Conservation (phyloP, 2,888 invertebrate species). For the Anthophora plumipes region DNA sequence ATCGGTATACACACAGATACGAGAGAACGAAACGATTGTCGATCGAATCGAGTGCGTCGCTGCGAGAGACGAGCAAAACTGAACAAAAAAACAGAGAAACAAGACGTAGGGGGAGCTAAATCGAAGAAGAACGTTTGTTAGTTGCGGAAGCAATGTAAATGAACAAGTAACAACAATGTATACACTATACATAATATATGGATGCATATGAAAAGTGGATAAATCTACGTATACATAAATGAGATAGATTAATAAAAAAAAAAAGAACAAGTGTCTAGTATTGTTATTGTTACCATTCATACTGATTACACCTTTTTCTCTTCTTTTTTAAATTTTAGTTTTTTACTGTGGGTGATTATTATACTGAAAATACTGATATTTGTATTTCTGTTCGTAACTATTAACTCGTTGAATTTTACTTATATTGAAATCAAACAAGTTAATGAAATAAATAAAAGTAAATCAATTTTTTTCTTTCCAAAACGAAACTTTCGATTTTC, state of each 20-base stretch:
- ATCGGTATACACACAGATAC: neutral
- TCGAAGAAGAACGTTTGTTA: slow-evolving; percentile 39
- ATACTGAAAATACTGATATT: too few relatives aligned
- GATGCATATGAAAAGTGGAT: slow-evolving; percentile 72
- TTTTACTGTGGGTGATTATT: neutral
- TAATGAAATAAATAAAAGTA: too few relatives aligned
- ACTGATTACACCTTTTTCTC: neutral
- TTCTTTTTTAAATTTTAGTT: neutral
- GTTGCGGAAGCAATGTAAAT: slow-evolving; percentile 67
- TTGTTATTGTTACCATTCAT: slow-evolving; percentile 66
- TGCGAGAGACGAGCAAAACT: neutral
- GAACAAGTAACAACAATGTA: slow-evolving; percentile 75
- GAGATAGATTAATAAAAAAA: slow-evolving; percentile 81
- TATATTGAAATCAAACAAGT: too few relatives aligned
- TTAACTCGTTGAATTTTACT: too few relatives aligned
- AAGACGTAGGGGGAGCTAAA: neutral
- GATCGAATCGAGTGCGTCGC: slow-evolving; percentile 19
- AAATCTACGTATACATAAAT: slow-evolving; percentile 78
- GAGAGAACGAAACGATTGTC: slow-evolving; percentile 19
- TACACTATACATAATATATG: slow-evolving; percentile 79
- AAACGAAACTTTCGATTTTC: too few relatives aligned
- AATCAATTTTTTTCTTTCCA: too few relatives aligned
- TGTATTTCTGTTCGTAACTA: too few relatives aligned
- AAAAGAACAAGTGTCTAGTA: slow-evolving; percentile 75
- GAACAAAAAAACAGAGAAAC: neutral